These are phyloP conservation scores for Hassar affinis DNA, from an alignment of 2,113 vertebrate species.

Conservation along the genomic window DNA sequence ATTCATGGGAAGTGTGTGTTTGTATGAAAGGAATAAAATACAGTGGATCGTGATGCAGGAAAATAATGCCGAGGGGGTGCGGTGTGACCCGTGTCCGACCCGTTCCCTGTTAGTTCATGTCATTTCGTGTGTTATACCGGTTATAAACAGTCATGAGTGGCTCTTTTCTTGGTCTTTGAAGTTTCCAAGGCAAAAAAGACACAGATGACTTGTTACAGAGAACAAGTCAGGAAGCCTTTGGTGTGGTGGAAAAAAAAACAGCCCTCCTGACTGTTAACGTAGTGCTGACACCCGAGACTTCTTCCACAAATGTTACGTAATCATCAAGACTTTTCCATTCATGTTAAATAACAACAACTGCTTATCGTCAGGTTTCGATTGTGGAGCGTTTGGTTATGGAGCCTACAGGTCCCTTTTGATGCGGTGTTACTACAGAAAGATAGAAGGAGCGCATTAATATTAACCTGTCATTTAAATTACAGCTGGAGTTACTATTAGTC, in stretches of 20 bases:
- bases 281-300: background rate
- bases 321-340: too few species aligned
- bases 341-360: background rate
- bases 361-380: background rate
- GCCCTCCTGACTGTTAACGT: background rate
- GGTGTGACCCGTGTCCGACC: background rate
- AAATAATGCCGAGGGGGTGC: background rate
- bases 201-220: too few species aligned
- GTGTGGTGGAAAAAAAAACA: background rate
- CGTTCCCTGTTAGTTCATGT: background rate
- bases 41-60: background rate
- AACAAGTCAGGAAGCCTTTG: background rate
- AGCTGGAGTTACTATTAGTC: background rate
- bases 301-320: background rate
- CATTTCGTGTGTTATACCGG: background rate
- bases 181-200: background rate
- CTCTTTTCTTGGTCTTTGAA: background rate
- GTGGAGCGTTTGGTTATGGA: background rate
- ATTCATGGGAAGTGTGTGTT: too few species aligned
- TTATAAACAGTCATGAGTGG: background rate
- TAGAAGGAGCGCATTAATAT: background rate
- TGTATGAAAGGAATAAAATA: slow-evolving; percentile 2
- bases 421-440: background rate
- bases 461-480: background rate
- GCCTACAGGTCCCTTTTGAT: background rate